These are phyloP conservation scores for Perca flavescens DNA, from an alignment of 2,113 vertebrate genomes.

Conservation along the genomic window DNA sequence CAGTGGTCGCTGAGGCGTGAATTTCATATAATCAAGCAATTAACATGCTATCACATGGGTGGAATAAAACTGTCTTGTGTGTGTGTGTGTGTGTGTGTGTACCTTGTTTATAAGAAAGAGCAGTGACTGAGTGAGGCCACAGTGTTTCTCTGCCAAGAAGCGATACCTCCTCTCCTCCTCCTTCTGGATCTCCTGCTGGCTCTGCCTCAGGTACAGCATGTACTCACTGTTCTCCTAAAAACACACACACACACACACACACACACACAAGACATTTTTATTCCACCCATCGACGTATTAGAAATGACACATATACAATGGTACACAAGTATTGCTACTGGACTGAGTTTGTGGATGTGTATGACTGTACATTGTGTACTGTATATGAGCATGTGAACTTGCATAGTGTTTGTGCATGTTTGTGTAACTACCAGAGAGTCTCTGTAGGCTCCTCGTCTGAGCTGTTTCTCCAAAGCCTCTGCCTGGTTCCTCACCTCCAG, in stretches of 20 bases:
- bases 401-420: not conserved
- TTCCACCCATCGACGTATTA: not conserved
- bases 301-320: not conserved
- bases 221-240: slow-evolving; percentile 85
- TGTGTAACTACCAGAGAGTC: slow-evolving; percentile 83
- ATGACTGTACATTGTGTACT: not conserved
- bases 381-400: not conserved
- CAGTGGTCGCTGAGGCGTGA: not conserved
- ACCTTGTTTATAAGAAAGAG: slow-evolving; percentile 86
- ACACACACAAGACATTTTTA: too few species aligned
- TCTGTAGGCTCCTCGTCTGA: slow-evolving; percentile 87
- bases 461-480: slow-evolving; percentile 88
- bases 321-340: not conserved
- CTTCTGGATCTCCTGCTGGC: slow-evolving; percentile 91
- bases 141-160: slow-evolving; percentile 96
- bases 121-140: slow-evolving; percentile 85
- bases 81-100: slow-evolving; percentile 17
- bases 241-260: slow-evolving; percentile 4
- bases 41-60: not conserved
- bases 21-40: slow-evolving; percentile 26
- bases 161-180: slow-evolving; percentile 96
- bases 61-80: slow-evolving; percentile 24
- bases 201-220: slow-evolving; percentile 89
- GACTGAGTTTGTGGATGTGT: not conserved
- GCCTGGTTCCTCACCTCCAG: slow-evolving; percentile 92